Base-by-base conservation (phyloP, 2,888 invertebrate genomes). In the Boloria euphrosyne region DNA sequence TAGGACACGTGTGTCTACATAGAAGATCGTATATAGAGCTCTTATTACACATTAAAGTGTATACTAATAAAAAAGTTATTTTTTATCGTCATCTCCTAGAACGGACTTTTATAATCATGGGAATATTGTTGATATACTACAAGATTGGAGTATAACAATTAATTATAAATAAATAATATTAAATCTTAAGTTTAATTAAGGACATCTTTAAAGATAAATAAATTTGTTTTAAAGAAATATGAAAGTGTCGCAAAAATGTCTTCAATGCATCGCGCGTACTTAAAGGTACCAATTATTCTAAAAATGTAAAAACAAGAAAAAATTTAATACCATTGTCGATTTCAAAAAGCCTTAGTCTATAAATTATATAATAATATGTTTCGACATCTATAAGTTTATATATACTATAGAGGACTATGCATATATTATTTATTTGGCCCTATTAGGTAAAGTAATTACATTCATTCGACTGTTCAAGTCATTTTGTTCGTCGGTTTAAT, bases 1-100 rank as follows among this genome's bases (percentile, higher is more conserved):
- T 61, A 65, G 59, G 47, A 62, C 68, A 70, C 68, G 66, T 67
- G 63, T 66, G 22, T 57, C n/a, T 46, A 57, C 31, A 38, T 55
- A n/a, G 27, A 17, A 17, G 2, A 27, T 50, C 50, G 27, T 27
- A 38, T 13, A 38, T 31, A 49, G 38, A 61, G 51, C 22, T 44
- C 43, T 43, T 44, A 51, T 51, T n/a, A 22, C 27, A 18, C 31
- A 51, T 51, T 61, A 61, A 61, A 27, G 57, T 16, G 4, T 46
- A 57, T 27, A 57, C n/a, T 57, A 57, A 5, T 46, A 27, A 57
- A 49, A 57, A 44, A n/a, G 22, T 57, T 27, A 38, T 38, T n/a
- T 4, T 16, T 5, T 22, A 46, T 4, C 55, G 44, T 27, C 46
- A 46, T 57, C 18, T 44, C 27, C 22, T 57, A 27, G 18, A 18